Evolutionary conservation across 2,113 vertebrate genomes (phyloP).

Genomic region (Boleophthalmus pectinirostris): DNA sequence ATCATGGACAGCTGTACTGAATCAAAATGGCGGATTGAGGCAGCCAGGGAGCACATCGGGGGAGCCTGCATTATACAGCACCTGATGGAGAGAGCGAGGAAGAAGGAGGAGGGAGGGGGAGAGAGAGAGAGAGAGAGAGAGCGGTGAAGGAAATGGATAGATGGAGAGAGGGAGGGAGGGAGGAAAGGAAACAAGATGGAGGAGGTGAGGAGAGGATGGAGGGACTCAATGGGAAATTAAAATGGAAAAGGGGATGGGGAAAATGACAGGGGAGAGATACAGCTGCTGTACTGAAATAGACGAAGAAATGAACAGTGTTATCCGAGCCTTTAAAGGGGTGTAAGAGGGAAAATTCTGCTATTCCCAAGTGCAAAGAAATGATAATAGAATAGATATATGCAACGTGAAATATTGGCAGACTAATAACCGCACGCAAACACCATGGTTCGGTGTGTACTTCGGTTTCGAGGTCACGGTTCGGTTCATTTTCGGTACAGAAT

Average conservation of each 20-base stretch:
- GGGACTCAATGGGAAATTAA: constrained; percentile 38
- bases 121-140: constrained; percentile 45
- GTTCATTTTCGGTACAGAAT: too few species aligned
- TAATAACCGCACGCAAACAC: too few species aligned
- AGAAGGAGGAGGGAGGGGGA: constrained; percentile 22
- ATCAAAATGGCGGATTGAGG: constrained; percentile 81
- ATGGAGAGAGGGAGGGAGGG: constrained; percentile 30
- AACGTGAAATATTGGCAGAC: too few species aligned
- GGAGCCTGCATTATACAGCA: constrained; percentile 75
- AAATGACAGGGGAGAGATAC: constrained; percentile 33
- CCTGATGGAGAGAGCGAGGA: constrained; percentile 67
- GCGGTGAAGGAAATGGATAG: constrained; percentile 2
- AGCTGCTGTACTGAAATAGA: not conserved
- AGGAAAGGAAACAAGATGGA: constrained; percentile 29
- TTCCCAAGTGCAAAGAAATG: not conserved
- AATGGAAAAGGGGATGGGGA: constrained; percentile 42
- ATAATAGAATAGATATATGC: too few species aligned
- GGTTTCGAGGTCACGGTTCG: too few species aligned
- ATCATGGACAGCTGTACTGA: constrained; percentile 80
- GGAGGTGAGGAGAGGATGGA: constrained; percentile 19
- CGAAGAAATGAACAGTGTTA: not conserved
- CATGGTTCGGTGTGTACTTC: too few species aligned
- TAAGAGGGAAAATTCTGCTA: not conserved
- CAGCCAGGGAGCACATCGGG: constrained; percentile 70
- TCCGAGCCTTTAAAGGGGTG: not conserved